Conservation (phyloP, 2,888 invertebrate genomes). For the Pegoplata infirma region DNA sequence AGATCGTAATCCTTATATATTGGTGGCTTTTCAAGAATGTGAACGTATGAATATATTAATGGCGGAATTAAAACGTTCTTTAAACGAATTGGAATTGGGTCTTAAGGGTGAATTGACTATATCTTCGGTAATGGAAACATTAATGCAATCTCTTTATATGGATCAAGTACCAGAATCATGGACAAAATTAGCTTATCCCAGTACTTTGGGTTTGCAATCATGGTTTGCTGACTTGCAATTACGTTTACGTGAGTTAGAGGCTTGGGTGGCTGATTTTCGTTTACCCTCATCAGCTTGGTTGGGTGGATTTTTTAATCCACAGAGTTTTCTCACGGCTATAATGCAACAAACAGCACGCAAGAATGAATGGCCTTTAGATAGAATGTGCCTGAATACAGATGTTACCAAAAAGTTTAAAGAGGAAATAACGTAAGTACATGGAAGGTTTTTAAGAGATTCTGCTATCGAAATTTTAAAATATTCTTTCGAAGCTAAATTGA, state of each 20-base stretch:
- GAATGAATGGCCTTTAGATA: conserved; percentile 97
- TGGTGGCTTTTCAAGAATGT: conserved; percentile 95
- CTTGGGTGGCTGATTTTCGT: conserved; percentile 93
- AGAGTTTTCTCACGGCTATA: conserved; percentile 96
- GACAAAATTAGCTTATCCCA: conserved; percentile 93
- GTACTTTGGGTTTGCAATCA: conserved; percentile 87
- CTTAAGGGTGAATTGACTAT: conserved; percentile 96
- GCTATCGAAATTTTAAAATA: too few relatives aligned
- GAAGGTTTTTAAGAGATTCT: too few relatives aligned
- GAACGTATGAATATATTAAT: conserved; percentile 95
- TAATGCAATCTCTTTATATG: conserved; percentile 91
- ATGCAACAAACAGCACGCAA: conserved; percentile 98
- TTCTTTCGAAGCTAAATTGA: too few relatives aligned
- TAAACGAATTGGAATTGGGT: conserved; percentile 92
- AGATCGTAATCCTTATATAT: conserved; percentile 93
- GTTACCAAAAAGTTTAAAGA: conserved; percentile 93
- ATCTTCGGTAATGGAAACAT: conserved; percentile 92
- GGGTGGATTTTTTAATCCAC: conserved; percentile 97
- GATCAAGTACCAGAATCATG: conserved; percentile 93
- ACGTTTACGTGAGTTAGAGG: conserved; percentile 88
- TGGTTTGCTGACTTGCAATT: conserved; percentile 93
- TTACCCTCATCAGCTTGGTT: conserved; percentile 94
- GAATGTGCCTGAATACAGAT: conserved; percentile 96
- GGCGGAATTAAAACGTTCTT: conserved; percentile 87
- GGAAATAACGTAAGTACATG: conserved; percentile 85